Evolutionary conservation across 2,888 invertebrate genomes (phyloP), one percentile per base, ranked within the genome.

Genomic region (Vannuccia rotundouncinata): DNA sequence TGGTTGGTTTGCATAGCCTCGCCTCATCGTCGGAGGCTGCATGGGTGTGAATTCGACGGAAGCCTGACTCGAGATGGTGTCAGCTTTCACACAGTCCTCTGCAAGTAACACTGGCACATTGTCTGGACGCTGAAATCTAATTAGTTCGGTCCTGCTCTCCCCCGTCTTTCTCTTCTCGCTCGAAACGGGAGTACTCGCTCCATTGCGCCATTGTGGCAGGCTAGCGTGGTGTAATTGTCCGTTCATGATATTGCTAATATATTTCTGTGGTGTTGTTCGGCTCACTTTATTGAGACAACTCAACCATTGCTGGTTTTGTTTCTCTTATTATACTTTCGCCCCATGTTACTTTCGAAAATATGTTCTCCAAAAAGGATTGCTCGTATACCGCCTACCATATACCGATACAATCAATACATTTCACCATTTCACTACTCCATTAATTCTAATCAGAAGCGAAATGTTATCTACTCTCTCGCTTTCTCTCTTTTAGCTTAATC

Each of bases 21-120:
- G 45, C 45, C 10, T 17, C 5, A 17, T 45, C 45, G 5, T 17
- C 17, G 45, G n/a, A n/a, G n/a, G n/a, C n/a, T n/a, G n/a, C n/a
- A 22, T 66, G 66, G 66, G 66, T 66, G 66, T 66, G 66, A 66
- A 66, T 22, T 66, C 5, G 66, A 66, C 66, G 66, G 66, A 66
- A 66, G 66, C 22, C 25, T n/a, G n/a, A n/a, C n/a, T 22, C 22
- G 10, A 13, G 66, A 66, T 66, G 66, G 66, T 66, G 66, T 66
- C 66, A 66, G 66, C 22, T 66, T 66, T 66, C 66, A 66, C 66
- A 66, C 66, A 22, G 5, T 66, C 66, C 66, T 66, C 66, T 66
- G 5, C 66, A 66, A 66, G 5, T 22, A 13, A 66, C 66, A 13
- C 22, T 66, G 66, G 66, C 66, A 66, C 66, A 66, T 66, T 66